Evolutionary conservation across 2,113 vertebrate species (phyloP).

Genomic region (Anas platyrhynchos): DNA sequence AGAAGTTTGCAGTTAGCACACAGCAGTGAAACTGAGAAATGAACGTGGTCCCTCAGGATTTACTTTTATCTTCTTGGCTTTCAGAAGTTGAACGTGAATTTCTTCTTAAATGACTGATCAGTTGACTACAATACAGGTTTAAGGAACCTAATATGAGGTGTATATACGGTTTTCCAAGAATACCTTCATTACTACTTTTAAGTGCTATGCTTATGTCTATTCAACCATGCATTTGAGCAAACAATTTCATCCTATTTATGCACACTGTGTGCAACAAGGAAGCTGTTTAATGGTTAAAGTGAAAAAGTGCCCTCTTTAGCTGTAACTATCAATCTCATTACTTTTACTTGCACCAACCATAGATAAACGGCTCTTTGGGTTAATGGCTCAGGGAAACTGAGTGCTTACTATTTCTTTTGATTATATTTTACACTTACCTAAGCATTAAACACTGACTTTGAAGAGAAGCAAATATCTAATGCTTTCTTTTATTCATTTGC

Average conservation of each 20-base stretch:
- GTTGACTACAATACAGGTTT: neutral
- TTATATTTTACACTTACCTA: neutral
- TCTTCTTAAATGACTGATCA: neutral
- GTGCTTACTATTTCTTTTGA: neutral
- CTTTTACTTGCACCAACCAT: neutral
- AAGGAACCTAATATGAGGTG: neutral
- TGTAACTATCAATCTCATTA: neutral
- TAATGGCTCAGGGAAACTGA: neutral
- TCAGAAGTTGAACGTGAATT: neutral
- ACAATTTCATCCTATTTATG: neutral
- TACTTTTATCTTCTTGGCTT: neutral
- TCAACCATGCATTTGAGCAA: neutral
- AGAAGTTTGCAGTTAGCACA: neutral
- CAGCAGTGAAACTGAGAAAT: neutral
- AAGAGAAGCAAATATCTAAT: neutral
- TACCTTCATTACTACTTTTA: neutral
- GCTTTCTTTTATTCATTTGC: neutral
- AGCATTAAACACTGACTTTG: neutral
- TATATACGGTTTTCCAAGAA: neutral
- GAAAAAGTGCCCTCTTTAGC: neutral
- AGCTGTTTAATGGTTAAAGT: neutral
- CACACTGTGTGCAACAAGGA: neutral
- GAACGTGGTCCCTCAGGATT: neutral
- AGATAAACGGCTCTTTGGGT: neutral
- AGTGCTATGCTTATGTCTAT: neutral